These are phyloP conservation scores for Acleris holmiana DNA, from an alignment of 2,888 invertebrate genomes.

Conservation along the genomic window DNA sequence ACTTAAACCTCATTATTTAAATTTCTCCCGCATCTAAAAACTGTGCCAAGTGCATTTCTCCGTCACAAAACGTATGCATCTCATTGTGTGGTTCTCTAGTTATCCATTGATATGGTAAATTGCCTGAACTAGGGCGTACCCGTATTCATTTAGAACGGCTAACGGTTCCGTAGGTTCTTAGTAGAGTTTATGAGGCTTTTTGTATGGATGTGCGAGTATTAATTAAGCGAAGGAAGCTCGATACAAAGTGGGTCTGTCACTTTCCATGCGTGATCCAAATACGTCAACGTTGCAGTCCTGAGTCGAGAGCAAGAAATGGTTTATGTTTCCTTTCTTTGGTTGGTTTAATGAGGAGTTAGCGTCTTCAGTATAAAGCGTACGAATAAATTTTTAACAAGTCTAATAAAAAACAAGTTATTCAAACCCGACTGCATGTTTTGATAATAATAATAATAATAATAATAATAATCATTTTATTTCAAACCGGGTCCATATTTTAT, in stretches of 20 bases:
- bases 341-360: not conserved
- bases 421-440: too few species aligned
- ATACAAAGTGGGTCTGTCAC: slow-evolving; percentile 13
- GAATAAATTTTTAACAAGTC: too few species aligned
- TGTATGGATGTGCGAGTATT: slow-evolving; percentile 11
- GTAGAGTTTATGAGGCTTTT: slow-evolving; percentile 20
- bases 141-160: slow-evolving; percentile 64
- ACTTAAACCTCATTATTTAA: slow-evolving; percentile 6
- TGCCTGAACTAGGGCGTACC: slow-evolving; percentile 63
- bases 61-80: slow-evolving; percentile 27
- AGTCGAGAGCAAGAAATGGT: slow-evolving; percentile 2
- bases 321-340: slow-evolving; percentile 14
- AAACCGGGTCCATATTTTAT: too few species aligned
- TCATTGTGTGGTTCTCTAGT: slow-evolving; percentile 38
- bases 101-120: slow-evolving; percentile 67
- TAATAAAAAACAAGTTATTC: too few species aligned
- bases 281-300: slow-evolving; percentile 6
- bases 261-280: slow-evolving; percentile 23
- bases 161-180: slow-evolving; percentile 62
- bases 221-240: slow-evolving; percentile 17
- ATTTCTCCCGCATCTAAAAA: slow-evolving; percentile 24
- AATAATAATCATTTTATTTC: too few species aligned
- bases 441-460: too few species aligned
- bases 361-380: too few species aligned
- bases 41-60: slow-evolving; percentile 34